Evolutionary conservation across 2,888 invertebrate genomes (phyloP), one percentile per base, ranked within the genome.

Genomic region (Suillia variegata): DNA sequence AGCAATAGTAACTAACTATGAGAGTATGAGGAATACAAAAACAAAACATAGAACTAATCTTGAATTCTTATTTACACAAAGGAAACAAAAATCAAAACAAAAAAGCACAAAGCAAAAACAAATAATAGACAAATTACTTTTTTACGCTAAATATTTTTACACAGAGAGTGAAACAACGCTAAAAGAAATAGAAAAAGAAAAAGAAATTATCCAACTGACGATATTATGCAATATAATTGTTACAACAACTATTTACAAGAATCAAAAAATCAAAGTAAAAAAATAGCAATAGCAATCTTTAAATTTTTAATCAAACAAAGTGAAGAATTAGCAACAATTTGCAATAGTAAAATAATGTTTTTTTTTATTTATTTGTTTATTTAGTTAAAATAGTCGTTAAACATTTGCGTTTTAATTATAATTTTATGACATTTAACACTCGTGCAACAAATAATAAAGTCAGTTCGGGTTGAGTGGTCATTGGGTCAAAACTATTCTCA

Each of bases 101-200:
- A 55, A 54, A 50, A 55, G 18, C 15, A 55, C 3, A 58, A 57
- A 22, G 59, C 31, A 38, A 17, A 58, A 57, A 62, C 45, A 54
- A 59, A 49, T 57, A 6, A 26, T 10, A 26, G 26, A 26, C 6
- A 5, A 38, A 38, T 13, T 38, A 38, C 4, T n/a, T 38, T 38
- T 5, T 5, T 38, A 38, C 3, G n/a, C 38, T 5, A 38, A 38
- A 38, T 13, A 13, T 38, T 38, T 38, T 38, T 10, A 5, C 38
- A 38, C 38, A 26, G n/a, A n/a, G n/a, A n/a, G n/a, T 31, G 31
- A 6, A 31, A 31, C 31, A 8, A 31, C 31, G 31, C 6, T n/a
- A n/a, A 31, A 31, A 8, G 12, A 31, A 8, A 31, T 31, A 31
- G 31, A 6, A 31, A 31, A 31, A 31, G 6, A n/a, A n/a, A n/a